Evolutionary conservation across 2,113 vertebrate species (phyloP), one percentile per base, ranked within the genome.

Genomic region (Myotis davidii): DNA sequence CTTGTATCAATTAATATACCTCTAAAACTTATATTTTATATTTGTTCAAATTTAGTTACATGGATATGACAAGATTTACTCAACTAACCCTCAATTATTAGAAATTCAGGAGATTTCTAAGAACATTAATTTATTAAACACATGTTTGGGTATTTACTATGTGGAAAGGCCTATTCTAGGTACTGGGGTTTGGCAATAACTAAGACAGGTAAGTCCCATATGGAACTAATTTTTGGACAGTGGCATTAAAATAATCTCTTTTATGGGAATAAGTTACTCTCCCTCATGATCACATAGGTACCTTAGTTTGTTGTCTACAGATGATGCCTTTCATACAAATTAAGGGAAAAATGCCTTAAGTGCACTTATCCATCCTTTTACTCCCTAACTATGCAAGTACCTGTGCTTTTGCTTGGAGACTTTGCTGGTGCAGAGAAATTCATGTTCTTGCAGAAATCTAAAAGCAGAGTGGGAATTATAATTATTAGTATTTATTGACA

Each of bases 51-150:
- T 85, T 85, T 6, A 54, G 13, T 88, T 88, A 59, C 6, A 73
- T 42, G 12, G 9, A 59, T 73, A 2, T 85, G 3, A 7, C 48
- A 79, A 84, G 48, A 79, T 73, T 79, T 79, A 79, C 23, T 84
- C 21, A 91, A 65, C 11, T 65, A 72, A 48, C 39, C 18, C 45
- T 64, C 29, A 56, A 6, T 92, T 94, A 45, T 59, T 81, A 45
- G 61, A 69, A 91, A 74, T 79, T 79, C n/a, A 81, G 50, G n/a
- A 67, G 37, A 1, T 67, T 74, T 88, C 83, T 87, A 70, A 96
- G 48, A 61, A 52, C n/a, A 67, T 85, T 59, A 73, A n/a, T 56
- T 91, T 54, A 48, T 67, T 59, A 79, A 88, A 61, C 4, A 70
- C 1, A 64, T 69, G 25, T 74, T 69, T 90, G 81, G 27, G 3